A percentile compares a stretch with the other conserved stretches of the same genome.
These are phyloP conservation scores for Myotis myotis DNA, from an alignment of 2,797 vertebrate species.

Conservation along the genomic window DNA sequence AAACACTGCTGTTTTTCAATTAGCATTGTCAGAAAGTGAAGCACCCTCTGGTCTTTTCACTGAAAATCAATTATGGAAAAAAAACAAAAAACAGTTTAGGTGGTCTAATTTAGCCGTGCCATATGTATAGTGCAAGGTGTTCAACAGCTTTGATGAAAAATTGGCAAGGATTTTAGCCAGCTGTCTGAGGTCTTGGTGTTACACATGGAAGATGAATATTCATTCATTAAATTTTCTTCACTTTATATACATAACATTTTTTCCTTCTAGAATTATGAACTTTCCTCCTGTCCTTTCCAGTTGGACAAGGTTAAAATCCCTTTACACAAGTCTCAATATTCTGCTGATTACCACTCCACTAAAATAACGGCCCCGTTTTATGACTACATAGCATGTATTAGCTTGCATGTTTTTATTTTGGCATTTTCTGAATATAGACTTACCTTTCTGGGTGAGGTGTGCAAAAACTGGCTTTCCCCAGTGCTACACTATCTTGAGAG, in stretches of 20 bases:
- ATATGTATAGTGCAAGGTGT: slow-evolving; percentile 66
- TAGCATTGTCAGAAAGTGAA: slow-evolving; percentile 68
- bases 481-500: background rate
- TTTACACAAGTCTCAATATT: slow-evolving; percentile 18
- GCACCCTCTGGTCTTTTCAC: slow-evolving; percentile 62
- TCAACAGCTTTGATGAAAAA: slow-evolving; percentile 65
- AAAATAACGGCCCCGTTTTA: background rate
- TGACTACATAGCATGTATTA: background rate
- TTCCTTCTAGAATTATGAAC: background rate
- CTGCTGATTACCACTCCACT: background rate
- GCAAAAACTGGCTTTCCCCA: background rate
- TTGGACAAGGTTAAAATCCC: slow-evolving; percentile 1
- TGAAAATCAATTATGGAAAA: slow-evolving; percentile 70
- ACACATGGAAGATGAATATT: slow-evolving; percentile 19
- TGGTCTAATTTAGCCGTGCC: slow-evolving; percentile 63
- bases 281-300: slow-evolving; percentile 27
- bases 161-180: slow-evolving; percentile 63
- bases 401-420: background rate
- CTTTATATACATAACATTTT: slow-evolving; percentile 23
- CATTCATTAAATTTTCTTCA: slow-evolving; percentile 57
- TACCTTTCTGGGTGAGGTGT: background rate
- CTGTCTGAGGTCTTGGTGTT: slow-evolving; percentile 40
- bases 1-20: slow-evolving; percentile 67
- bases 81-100: slow-evolving; percentile 45
- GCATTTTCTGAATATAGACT: background rate